Evolutionary conservation across 2,888 invertebrate genomes (phyloP), one percentile per base, ranked within the genome.

Genomic region (Koerneria pararmatus): DNA sequence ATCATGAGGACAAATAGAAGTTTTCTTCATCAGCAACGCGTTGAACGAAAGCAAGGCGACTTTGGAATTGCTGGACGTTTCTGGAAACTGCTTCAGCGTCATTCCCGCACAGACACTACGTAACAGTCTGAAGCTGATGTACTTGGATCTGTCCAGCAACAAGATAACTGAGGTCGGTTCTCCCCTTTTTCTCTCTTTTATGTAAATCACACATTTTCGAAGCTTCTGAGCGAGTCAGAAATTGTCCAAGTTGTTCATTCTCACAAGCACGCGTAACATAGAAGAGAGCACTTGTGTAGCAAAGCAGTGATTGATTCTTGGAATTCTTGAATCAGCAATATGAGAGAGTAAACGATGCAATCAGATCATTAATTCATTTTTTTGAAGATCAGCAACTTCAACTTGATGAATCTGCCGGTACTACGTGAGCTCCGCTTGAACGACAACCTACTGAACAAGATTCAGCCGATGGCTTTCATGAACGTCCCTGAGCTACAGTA

Each of bases 101-200:
- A 86, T 94, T 78, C 92, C 91, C 79, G 89, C 89, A 78, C 89
- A 89, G 78, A 91, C 91, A 84, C 92, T 94, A 79, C 89, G 90
- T 73, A 89, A 88, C 72, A 91, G 91, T 80, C 88, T 87, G 68
- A 89, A 89, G 75, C 87, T 93, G 85, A 88, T 88, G 56, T 88
- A 88, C 70, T 86, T 93, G 32, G 81, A 92, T 84, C 85, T 93
- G 68, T 90, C 91, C 73, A 87, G 88, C 78, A 93, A 93, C 86
- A 88, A 89, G 80, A 89, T 93, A 80, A 88, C 88, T 70, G 88
- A 88, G 69, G 88, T 93, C 1, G 24, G 59, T 27, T 24, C 19
- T 32, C n/a, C 31, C 1, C 5, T 24, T 32, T n/a, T 15, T 19
- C 15, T 8, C n/a, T 3, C 27, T 35, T 59, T 59, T 2, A 8